phyloP scores from a whole-genome alignment of 1,140 invertebrate species.

The Rhagoletis zephyria region DNA sequence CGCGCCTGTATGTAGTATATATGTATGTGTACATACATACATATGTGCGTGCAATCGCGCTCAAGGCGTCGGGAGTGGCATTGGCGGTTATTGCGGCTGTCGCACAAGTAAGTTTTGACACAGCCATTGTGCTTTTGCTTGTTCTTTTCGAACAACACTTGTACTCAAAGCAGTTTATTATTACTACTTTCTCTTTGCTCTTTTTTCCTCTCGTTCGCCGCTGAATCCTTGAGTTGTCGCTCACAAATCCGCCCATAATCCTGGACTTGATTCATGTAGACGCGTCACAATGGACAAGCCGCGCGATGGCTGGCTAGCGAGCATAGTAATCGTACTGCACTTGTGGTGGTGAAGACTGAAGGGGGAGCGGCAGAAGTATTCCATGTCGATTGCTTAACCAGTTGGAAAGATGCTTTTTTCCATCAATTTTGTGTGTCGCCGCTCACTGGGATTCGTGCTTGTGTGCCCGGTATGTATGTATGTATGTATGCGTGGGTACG shows the following conservation, averaged over 20 bases:
- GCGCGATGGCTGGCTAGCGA: background rate
- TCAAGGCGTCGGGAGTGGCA: background rate
- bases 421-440: constrained; percentile 9
- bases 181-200: too few relatives aligned
- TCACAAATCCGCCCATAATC: constrained; percentile 52
- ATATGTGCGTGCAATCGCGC: constrained; percentile 10
- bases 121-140: background rate
- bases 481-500: background rate
- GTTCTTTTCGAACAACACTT: too few relatives aligned
- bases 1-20: too few relatives aligned
- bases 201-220: background rate
- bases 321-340: too few relatives aligned
- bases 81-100: constrained; percentile 42
- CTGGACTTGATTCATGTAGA: constrained; percentile 37
- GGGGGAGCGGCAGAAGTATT: background rate
- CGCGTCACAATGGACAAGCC: constrained; percentile 44
- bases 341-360: too few relatives aligned
- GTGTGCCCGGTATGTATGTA: background rate
- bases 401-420: constrained; percentile 11
- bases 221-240: constrained; percentile 26
- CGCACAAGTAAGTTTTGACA: background rate
- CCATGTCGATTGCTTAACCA: constrained; percentile 26
- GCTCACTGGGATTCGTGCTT: background rate
- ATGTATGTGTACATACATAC: too few relatives aligned
- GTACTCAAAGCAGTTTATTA: too few relatives aligned